These are phyloP conservation scores for Eristalinus aeneus DNA, from an alignment of 2,888 invertebrate genomes.

Conservation along the genomic window DNA sequence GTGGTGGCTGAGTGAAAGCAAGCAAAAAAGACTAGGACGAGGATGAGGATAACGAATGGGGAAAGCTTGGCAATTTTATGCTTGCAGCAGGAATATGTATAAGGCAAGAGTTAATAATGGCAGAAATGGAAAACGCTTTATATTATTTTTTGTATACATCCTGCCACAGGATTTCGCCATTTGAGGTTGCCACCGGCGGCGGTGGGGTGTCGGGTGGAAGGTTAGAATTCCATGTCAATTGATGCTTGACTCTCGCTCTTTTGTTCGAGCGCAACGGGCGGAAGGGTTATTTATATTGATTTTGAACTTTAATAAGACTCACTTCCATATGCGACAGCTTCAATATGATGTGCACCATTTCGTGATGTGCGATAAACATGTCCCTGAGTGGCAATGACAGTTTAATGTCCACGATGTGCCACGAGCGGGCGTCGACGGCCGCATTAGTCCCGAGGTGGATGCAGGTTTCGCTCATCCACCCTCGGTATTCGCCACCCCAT, in stretches of 20 bases:
- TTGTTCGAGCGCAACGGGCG: background rate
- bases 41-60: slow-evolving; percentile 6
- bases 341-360: slow-evolving; percentile 48
- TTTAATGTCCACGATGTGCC: slow-evolving; percentile 30
- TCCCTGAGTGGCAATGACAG: slow-evolving; percentile 59
- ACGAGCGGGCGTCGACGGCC: background rate
- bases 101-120: slow-evolving; percentile 68
- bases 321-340: slow-evolving; percentile 59
- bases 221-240: slow-evolving; percentile 70
- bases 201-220: slow-evolving; percentile 44
- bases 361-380: slow-evolving; percentile 31
- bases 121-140: slow-evolving; percentile 67
- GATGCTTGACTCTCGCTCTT: slow-evolving; percentile 61
- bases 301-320: slow-evolving; percentile 69
- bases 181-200: slow-evolving; percentile 47
- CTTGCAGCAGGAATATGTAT: slow-evolving; percentile 7
- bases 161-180: slow-evolving; percentile 66
- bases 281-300: slow-evolving; percentile 68
- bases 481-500: background rate
- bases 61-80: background rate
- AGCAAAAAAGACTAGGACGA: background rate
- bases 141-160: slow-evolving; percentile 39
- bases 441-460: background rate
- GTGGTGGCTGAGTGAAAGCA: slow-evolving; percentile 2
- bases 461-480: background rate